Base-by-base conservation (phyloP, 2,888 invertebrate genomes). In the Lymantria dispar region DNA sequence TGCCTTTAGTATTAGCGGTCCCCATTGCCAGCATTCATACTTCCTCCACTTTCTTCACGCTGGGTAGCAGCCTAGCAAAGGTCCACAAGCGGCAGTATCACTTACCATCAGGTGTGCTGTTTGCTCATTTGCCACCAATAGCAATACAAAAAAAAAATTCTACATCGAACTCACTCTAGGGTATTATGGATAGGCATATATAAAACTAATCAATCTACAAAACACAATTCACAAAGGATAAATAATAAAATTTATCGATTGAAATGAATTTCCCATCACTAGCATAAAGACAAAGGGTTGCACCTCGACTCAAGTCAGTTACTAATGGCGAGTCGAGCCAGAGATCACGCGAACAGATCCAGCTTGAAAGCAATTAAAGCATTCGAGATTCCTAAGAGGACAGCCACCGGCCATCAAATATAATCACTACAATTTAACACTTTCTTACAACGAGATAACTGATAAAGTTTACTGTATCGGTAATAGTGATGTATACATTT, bases 381-480 rank as follows among this genome's bases (percentile, higher is more conserved):
- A 75, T 67, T 70, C 76, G 67, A 74, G 79, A 87, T 83, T 83
- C 86, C 80, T 64, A 45, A 60, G 71, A 64, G 68, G 73, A 69
- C 81, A 69, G 78, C 75, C 78, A 80, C 80, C 78, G 74, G 79
- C 62, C 62, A 63, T 64, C 67, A 60, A 82, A 80, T n/a, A 77
- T 89, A 88, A 89, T 89, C 80, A 73, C 76, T 33, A 66, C 87
- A 70, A 89, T 89, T 88, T 87, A 88, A 87, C 88, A 89, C 89
- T 85, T 80, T 84, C 76, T 74, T 76, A 76, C 67, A 48, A 41
- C 13, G 47, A 76, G 80, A 84, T 83, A 83, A 76, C 74, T 62
- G 80, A 84, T 86, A 82, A 79, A 63, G 51, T 60, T 60, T 52
- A 60, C 43, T 50, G 42, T 63, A 66, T 55, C 58, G 30, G 39